Evolutionary conservation across 2,888 invertebrate species (phyloP), one percentile per base, ranked within the genome.

Genomic region (Pycnomerus fuliginosus): DNA sequence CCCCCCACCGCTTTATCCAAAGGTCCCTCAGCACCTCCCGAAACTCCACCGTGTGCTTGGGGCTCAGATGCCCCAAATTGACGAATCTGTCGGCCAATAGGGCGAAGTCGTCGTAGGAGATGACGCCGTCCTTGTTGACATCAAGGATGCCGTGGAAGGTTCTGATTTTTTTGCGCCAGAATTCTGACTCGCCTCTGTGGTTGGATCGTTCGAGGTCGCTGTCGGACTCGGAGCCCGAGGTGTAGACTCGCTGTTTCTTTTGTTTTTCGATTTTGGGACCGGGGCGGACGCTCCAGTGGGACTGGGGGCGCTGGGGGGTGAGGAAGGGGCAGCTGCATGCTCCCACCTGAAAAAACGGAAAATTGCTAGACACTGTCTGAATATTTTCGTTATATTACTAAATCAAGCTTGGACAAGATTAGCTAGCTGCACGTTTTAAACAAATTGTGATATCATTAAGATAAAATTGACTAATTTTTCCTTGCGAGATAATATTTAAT

Each of bases 121-220:
- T 82, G 50, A 90, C 83, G 0, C 90, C 90, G 60, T 91, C 90
- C 65, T 87, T 89, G 73, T 91, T 90, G 0, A 91, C 80, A 67
- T 91, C 90, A 52, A 91, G 72, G 47, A 90, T 83, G 56, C 82
- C 83, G 72, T 91, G 90, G 39, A 90, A 80, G 0, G 90, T 90
- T 17, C 89, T 82, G 84, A 91, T 90, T 74, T 90, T 90, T 61
- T 85, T 79, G 16, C 88, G 79, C 90, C 90, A 90, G 68, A 90
- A 90, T 43, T 82, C 80, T 1, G 76, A 74, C 56, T 75, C 72
- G 2, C 77, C 79, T 49, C 66, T 58, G 30, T 61, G 64, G 17
- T 65, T 65, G 27, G 79, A 76, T 0, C 75, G 74, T 48, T 84
- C 82, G 0, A 80, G 78, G 44, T 79, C 79, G 0, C 76, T 75